These are phyloP conservation scores for Campopleginae sp. DNA, from an alignment of 2,888 invertebrate species.

Conservation along the genomic window DNA sequence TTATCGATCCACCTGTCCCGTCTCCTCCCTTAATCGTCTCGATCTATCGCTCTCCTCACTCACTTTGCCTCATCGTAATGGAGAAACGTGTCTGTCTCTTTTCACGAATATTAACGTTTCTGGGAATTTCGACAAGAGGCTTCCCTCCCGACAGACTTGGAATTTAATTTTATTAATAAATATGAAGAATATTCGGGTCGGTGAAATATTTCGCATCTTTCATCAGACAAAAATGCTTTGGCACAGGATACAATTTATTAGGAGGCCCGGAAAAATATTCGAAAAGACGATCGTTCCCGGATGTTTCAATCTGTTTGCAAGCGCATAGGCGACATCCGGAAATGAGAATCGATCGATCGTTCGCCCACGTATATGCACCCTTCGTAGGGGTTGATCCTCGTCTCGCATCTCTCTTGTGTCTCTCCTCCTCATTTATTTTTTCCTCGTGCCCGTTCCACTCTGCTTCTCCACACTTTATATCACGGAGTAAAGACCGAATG, in stretches of 20 bases:
- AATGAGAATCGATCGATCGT: conserved; percentile 49
- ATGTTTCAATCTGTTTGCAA: conserved; percentile 44
- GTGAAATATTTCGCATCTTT: conserved; percentile 1
- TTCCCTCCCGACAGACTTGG: no score
- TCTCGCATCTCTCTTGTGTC: not conserved
- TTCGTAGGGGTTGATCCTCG: conserved; percentile 10
- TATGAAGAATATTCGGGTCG: conserved; percentile 4
- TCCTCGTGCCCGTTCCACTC: not conserved
- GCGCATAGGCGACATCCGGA: conserved; percentile 32
- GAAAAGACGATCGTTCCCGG: conserved; percentile 16
- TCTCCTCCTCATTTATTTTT: conserved; percentile 20
- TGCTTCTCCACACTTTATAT: conserved; percentile 17
- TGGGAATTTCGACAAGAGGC: no score
- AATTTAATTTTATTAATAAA: no score
- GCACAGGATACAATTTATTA: not conserved
- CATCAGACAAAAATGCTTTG: no score
- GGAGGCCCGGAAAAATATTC: conserved; percentile 20
- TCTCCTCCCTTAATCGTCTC: conserved; percentile 63
- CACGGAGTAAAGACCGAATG: not conserved
- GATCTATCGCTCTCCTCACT: conserved; percentile 36
- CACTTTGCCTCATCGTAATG: not conserved
- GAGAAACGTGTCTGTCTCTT: not conserved
- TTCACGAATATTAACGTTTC: not conserved
- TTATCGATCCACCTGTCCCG: conserved; percentile 66
- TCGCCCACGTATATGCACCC: not conserved